A percentile compares a stretch with the other conserved stretches of the same genome.
phyloP scores from a whole-genome alignment of 2,113 vertebrate genomes.

The Oryzias celebensis region DNA sequence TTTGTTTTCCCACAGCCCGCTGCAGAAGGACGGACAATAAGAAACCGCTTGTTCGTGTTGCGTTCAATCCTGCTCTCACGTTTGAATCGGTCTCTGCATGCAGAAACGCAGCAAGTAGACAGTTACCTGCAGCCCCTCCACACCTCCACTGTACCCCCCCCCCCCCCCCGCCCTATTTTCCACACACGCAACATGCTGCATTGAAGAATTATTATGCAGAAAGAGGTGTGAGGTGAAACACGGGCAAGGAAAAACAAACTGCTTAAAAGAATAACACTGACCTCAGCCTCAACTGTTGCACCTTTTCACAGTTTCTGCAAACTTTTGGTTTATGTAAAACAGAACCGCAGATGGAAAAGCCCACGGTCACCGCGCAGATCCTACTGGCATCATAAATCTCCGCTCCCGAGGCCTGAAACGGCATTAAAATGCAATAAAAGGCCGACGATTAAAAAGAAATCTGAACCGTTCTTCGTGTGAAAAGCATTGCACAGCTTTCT shows the following conservation, averaged over 20 bases:
- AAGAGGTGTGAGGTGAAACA: conserved; percentile 35
- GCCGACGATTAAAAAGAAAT: background rate
- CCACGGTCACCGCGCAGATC: conserved; percentile 32
- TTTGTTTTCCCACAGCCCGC: background rate
- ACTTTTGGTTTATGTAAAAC: conserved; percentile 29
- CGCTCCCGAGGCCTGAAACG: conserved; percentile 3
- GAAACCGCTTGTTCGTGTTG: background rate
- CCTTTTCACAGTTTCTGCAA: conserved; percentile 24
- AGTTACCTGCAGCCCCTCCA: conserved; percentile 45
- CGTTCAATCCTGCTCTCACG: conserved; percentile 7
- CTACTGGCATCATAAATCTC: conserved; percentile 10
- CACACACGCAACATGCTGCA: conserved; percentile 17
- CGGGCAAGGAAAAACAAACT: conserved; percentile 24
- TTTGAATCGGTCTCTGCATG: conserved; percentile 35
- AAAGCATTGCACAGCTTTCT: conserved; percentile 6
- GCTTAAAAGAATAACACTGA: conserved; percentile 39
- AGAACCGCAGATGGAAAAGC: conserved; percentile 28
- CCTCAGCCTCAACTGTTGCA: conserved; percentile 21
- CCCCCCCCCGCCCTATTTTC: background rate
- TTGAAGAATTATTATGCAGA: conserved; percentile 14
- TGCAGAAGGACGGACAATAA: background rate
- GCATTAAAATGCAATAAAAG: background rate
- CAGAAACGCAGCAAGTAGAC: conserved; percentile 58
- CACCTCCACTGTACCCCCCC: conserved; percentile 15
- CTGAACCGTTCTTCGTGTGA: conserved; percentile 2